Conservation (phyloP, 2,113 vertebrate species). For the Cavia porcellus region DNA sequence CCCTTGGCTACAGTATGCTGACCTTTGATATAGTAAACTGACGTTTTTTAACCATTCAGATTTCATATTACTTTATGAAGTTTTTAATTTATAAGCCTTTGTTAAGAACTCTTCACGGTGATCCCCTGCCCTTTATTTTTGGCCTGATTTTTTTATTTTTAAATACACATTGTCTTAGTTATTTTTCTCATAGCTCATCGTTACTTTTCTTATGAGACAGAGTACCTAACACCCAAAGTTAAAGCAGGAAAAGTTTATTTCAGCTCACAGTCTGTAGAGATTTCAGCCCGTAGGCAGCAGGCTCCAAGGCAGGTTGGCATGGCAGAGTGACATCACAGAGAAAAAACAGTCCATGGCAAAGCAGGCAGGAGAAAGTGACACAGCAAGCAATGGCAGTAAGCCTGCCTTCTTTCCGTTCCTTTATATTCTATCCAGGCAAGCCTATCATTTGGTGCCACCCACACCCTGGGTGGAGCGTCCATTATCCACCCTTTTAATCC, state of each 20-base stretch:
- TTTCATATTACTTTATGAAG: constrained; percentile 11
- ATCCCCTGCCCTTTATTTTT: neutral
- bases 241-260: neutral
- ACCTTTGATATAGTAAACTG: neutral
- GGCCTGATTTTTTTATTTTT: neutral
- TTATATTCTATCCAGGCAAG: neutral
- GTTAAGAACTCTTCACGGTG: neutral
- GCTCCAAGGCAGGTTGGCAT: neutral
- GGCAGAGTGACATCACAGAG: neutral
- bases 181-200: neutral
- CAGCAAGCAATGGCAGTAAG: neutral
- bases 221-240: neutral
- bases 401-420: neutral
- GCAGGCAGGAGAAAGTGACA: neutral
- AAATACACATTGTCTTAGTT: neutral
- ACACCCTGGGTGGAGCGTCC: neutral
- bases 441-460: neutral
- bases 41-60: neutral
- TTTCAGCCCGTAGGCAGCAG: neutral
- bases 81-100: neutral
- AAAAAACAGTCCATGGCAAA: neutral
- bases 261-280: neutral
- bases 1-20: neutral
- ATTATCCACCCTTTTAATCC: neutral
- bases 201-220: neutral